These are phyloP conservation scores for Leucozona laternaria DNA, from an alignment of 2,888 invertebrate genomes.

Conservation along the genomic window DNA sequence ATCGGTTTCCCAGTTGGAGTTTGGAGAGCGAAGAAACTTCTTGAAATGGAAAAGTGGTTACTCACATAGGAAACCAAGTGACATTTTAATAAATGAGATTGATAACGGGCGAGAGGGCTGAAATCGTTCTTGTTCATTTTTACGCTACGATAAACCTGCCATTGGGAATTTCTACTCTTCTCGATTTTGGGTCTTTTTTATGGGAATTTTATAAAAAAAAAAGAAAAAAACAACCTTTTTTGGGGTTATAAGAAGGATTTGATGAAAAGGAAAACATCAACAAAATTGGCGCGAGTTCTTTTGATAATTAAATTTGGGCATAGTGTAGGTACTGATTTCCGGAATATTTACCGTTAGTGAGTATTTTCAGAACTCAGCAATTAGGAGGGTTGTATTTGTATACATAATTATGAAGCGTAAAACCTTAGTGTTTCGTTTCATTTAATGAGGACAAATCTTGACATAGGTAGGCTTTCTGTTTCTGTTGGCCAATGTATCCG, in stretches of 20 bases:
- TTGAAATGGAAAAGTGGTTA: conserved; percentile 40
- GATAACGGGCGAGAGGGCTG: conserved; percentile 48
- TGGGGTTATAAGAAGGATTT: conserved; percentile 2
- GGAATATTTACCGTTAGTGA: conserved; percentile 32
- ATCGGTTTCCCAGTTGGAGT: neutral
- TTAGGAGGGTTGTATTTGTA: conserved; percentile 2
- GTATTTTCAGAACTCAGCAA: conserved; percentile 4
- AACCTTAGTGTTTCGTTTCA: conserved; percentile 42
- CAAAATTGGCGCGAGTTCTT: neutral
- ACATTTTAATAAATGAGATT: conserved; percentile 73
- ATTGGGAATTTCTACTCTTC: neutral
- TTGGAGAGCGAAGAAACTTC: neutral
- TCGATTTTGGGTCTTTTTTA: conserved; percentile 16
- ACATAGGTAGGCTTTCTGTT: conserved; percentile 24
- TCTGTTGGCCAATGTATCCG: conserved; percentile 41
- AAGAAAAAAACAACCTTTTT: conserved; percentile 1
- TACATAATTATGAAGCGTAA: conserved; percentile 40
- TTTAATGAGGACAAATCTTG: conserved; percentile 60
- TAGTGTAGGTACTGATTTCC: conserved; percentile 21
- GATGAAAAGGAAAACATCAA: conserved; percentile 12
- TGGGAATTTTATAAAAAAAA: neutral
- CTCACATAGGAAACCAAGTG: conserved; percentile 62
- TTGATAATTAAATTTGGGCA: conserved; percentile 48
- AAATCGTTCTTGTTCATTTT: conserved; percentile 38
- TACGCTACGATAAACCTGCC: conserved; percentile 1